These are phyloP conservation scores for Babyrousa celebensis DNA, from an alignment of 2,797 vertebrate species.

Conservation along the genomic window DNA sequence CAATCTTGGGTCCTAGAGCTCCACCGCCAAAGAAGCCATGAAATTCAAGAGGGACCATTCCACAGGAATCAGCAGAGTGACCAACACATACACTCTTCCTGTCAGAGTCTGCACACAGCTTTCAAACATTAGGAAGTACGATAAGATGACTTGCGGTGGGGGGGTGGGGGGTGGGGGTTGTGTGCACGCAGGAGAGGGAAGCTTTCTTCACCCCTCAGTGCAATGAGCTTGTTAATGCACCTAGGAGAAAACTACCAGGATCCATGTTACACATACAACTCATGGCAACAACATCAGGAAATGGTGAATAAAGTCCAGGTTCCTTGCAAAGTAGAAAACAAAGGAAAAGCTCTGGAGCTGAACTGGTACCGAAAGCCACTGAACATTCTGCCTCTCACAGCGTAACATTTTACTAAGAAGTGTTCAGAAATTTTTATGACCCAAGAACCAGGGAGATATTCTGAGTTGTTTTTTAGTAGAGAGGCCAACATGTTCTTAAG, in stretches of 20 bases:
- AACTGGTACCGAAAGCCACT: conserved; percentile 39
- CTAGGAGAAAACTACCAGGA: background rate
- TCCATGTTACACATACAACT: background rate
- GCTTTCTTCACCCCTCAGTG: background rate
- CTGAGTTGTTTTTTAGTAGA: conserved; percentile 56
- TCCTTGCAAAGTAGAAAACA: conserved; percentile 64
- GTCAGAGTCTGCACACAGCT: background rate
- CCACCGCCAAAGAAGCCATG: background rate
- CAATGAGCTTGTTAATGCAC: background rate
- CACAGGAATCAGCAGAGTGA: background rate
- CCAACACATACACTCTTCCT: conserved; percentile 16
- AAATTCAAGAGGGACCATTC: background rate
- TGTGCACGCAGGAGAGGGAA: background rate
- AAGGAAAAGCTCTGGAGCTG: conserved; percentile 17
- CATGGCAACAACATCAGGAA: background rate
- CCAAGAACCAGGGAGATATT: conserved; percentile 35
- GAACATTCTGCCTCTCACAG: conserved; percentile 16
- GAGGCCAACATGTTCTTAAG: conserved; percentile 62
- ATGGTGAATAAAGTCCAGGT: background rate
- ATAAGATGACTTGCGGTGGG: background rate
- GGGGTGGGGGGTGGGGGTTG: background rate
- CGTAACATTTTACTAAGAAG: conserved; percentile 46
- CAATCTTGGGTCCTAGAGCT: background rate
- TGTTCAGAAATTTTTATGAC: conserved; percentile 59
- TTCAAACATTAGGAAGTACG: background rate